Percentiles rank a stretch among this genome's conserved stretches.
Evolutionary conservation across 2,888 invertebrate species (phyloP).

Genomic region (Drosophila falleni): DNA sequence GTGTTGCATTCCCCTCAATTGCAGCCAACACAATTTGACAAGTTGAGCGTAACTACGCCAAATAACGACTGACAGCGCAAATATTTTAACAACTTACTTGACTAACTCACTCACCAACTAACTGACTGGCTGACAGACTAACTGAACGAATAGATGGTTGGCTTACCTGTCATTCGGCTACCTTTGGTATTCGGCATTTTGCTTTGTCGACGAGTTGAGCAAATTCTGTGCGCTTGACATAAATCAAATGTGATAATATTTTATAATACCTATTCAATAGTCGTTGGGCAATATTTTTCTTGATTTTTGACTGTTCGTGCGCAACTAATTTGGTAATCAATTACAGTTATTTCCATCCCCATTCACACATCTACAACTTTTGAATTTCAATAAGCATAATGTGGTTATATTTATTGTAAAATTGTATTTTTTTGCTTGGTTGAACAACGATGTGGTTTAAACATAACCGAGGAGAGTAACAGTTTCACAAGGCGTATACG

Average conservation of each 20-base stretch:
- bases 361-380: slow-evolving; percentile 29
- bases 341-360: slow-evolving; percentile 56
- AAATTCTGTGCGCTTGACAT: slow-evolving; percentile 48
- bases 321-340: slow-evolving; percentile 65
- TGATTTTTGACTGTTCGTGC: slow-evolving; percentile 60
- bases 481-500: slow-evolving; percentile 26
- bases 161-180: slow-evolving; percentile 8
- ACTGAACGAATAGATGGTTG: slow-evolving; percentile 8
- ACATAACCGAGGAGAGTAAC: not conserved
- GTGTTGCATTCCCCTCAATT: slow-evolving; percentile 32
- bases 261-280: slow-evolving; percentile 40
- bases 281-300: slow-evolving; percentile 40
- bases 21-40: slow-evolving; percentile 66
- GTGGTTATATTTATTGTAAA: slow-evolving; percentile 20
- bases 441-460: slow-evolving; percentile 9
- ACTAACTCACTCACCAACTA: slow-evolving; percentile 9
- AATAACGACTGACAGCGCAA: slow-evolving; percentile 70
- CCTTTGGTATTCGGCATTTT: not conserved
- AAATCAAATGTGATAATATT: slow-evolving; percentile 69
- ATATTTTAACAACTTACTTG: slow-evolving; percentile 63
- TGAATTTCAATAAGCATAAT: slow-evolving; percentile 59
- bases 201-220: slow-evolving; percentile 40
- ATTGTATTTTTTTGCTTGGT: slow-evolving; percentile 18
- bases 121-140: not conserved
- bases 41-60: slow-evolving; percentile 62